phyloP scores from a whole-genome alignment of 2,113 vertebrate genomes.

The Istiophorus platypterus region DNA sequence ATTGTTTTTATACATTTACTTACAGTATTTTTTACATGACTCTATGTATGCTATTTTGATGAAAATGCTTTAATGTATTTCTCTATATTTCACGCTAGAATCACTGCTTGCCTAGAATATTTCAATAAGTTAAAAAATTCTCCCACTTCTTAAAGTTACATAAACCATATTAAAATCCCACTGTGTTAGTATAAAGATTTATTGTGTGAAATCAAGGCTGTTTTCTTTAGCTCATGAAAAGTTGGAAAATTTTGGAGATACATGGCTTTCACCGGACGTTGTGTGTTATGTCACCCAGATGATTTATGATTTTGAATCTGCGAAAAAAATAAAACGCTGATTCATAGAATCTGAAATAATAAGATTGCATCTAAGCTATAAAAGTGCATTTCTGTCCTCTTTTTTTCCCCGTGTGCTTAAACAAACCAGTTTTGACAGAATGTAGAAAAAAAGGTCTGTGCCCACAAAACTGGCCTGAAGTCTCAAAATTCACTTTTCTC shows the following conservation, averaged over 20 bases:
- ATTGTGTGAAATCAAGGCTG: neutral
- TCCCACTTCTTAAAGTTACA: neutral
- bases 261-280: neutral
- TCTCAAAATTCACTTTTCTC: neutral
- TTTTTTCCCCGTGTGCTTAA: neutral
- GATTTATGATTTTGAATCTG: constrained; percentile 20
- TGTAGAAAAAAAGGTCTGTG: neutral
- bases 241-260: neutral
- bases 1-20: neutral
- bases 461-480: neutral
- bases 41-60: neutral
- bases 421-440: constrained; percentile 7
- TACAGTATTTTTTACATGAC: neutral
- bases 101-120: too few species aligned
- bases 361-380: neutral
- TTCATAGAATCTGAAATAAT: neutral
- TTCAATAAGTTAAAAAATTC: too few species aligned
- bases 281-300: neutral
- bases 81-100: too few species aligned
- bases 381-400: neutral
- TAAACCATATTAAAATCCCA: neutral
- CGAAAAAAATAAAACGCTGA: neutral
- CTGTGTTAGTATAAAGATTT: neutral
- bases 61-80: too few species aligned
- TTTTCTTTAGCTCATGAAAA: constrained; percentile 1